These are phyloP conservation scores for Gambusia yucatana DNA, from an alignment of 2,797 vertebrate genomes.

Conservation along the genomic window DNA sequence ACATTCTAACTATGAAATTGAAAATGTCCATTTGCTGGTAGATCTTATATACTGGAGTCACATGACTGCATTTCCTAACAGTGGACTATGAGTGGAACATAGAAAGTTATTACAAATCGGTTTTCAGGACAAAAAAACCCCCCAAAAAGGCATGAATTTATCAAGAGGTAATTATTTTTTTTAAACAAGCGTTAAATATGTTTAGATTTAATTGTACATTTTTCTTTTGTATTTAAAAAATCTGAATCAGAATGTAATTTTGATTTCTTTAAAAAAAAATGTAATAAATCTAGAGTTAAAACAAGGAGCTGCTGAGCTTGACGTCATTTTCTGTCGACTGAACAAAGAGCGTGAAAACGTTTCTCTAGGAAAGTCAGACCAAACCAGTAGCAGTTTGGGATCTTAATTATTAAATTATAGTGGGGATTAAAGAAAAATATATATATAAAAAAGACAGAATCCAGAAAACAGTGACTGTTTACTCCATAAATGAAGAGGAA, in stretches of 20 bases:
- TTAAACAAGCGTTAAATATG: neutral
- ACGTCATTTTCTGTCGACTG: neutral
- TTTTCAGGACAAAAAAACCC: neutral
- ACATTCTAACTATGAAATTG: neutral
- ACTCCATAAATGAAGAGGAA: too few relatives aligned
- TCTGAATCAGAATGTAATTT: neutral
- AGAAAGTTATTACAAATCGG: neutral
- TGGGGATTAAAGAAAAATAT: neutral
- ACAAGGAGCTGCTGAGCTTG: neutral
- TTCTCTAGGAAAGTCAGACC: neutral
- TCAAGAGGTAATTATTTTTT: neutral
- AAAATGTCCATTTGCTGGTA: neutral
- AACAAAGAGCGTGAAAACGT: neutral
- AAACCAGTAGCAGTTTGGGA: neutral
- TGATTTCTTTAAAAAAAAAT: neutral
- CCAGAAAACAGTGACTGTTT: neutral
- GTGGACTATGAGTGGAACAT: neutral
- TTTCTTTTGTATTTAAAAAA: neutral
- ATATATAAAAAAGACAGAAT: neutral
- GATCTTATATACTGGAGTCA: neutral
- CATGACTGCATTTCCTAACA: neutral
- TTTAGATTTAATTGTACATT: neutral
- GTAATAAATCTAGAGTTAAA: neutral
- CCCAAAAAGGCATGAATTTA: neutral
- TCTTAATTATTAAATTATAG: neutral